Evolutionary conservation across 2,797 vertebrate genomes (phyloP).

Genomic region (Bradypodion ventrale): DNA sequence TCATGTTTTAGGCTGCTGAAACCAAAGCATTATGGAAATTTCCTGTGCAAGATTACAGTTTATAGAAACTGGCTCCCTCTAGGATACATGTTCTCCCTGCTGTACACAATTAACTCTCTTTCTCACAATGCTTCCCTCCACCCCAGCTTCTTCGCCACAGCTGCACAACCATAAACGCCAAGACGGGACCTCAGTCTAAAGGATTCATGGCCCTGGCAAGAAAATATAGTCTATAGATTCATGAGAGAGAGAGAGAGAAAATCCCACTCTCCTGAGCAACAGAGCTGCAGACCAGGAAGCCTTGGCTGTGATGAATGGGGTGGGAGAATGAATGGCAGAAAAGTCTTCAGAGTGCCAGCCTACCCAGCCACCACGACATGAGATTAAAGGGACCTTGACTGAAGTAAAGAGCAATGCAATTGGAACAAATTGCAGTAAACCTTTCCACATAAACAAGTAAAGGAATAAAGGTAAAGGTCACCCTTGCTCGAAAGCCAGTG

Average conservation of each 20-base stretch:
- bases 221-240: background rate
- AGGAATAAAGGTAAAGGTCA: no score
- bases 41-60: background rate
- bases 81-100: background rate
- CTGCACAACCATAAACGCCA: slow-evolving; percentile 10
- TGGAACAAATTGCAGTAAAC: background rate
- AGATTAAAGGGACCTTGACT: background rate
- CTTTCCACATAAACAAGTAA: background rate
- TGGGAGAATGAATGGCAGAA: slow-evolving; percentile 15
- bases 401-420: slow-evolving; percentile 5
- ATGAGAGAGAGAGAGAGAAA: no score
- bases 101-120: background rate
- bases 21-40: background rate
- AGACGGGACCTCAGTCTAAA: background rate
- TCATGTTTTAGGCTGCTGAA: no score
- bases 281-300: background rate
- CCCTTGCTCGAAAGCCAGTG: no score
- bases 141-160: background rate
- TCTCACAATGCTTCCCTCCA: background rate
- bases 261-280: background rate
- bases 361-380: background rate
- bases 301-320: background rate
- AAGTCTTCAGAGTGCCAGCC: background rate
- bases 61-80: background rate
- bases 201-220: slow-evolving; percentile 14